Conservation (phyloP, 2,888 invertebrate genomes). For the Ophraella communa region DNA sequence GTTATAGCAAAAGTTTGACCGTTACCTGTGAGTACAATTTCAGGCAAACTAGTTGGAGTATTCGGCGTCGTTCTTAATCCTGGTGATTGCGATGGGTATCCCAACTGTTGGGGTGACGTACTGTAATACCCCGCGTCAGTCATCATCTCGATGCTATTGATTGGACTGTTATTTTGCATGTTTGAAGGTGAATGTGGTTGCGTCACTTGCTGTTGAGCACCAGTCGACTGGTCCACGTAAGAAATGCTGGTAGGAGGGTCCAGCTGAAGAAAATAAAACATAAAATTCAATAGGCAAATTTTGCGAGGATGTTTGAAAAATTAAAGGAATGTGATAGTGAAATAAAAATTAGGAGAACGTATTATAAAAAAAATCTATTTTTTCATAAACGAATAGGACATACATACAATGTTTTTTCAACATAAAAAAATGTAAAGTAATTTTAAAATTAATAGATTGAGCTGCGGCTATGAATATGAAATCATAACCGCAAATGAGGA, state of each 20-base stretch:
- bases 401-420: too few species aligned
- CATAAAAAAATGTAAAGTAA: too few species aligned
- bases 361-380: too few species aligned
- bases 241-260: slow-evolving; percentile 60
- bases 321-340: background rate
- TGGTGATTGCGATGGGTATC: slow-evolving; percentile 63
- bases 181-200: slow-evolving; percentile 56
- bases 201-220: slow-evolving; percentile 44
- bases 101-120: slow-evolving; percentile 65
- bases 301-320: too few species aligned
- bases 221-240: slow-evolving; percentile 49
- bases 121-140: slow-evolving; percentile 66
- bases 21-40: slow-evolving; percentile 84
- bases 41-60: slow-evolving; percentile 81
- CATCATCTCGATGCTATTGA: slow-evolving; percentile 48
- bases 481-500: too few species aligned
- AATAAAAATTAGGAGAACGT: too few species aligned
- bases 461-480: background rate
- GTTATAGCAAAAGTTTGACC: too few species aligned
- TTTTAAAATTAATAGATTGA: background rate
- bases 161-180: slow-evolving; percentile 47
- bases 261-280: slow-evolving; percentile 56
- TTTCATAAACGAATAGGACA: too few species aligned
- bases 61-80: slow-evolving; percentile 66
- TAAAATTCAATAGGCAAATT: too few species aligned